Evolutionary conservation across 2,797 vertebrate species (phyloP), one percentile per base, ranked within the genome.

Genomic region (Tympanoctomys barrerae): DNA sequence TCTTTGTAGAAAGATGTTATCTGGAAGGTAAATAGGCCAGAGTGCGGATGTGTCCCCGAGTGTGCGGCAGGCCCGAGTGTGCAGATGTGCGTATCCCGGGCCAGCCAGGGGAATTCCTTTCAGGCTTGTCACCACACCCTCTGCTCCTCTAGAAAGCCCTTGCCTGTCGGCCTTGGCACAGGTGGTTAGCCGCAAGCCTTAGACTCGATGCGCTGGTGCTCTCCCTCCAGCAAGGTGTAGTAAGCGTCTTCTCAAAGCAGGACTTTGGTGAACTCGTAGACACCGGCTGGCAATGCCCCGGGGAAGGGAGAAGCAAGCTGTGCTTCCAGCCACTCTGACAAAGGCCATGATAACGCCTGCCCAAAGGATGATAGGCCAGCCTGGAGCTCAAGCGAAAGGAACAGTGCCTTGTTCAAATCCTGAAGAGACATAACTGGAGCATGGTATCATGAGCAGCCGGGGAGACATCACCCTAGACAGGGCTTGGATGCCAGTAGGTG

Each of bases 271-370:
- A 68, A 62, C 31, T n/a, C 26, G 2, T 61, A 14, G 42, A 94
- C 78, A 75, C 16, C 1, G 31, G 3, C 57, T 80, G 4, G 31
- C n/a, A 33, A 22, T 5, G 1, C 89, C 49, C 57, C 33, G 12
- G 21, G n/a, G 36, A 42, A 49, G 46, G 70, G n/a, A 62, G 49
- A 7, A 21, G n/a, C 31, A 7, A 21, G 2, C 13, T 13, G 16
- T 26, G n/a, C 42, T 13, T 2, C 11, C 3, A 21, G 0, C 26
- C 46, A 2, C 8, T 42, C 7, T 18, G 12, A 19, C 21, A 12
- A 12, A 0, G 18, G 4, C 8, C 62, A 36, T 24, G 57, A 33
- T 33, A 54, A 26, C 54, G 75, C 80, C 24, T 42, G 33, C 73
- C 83, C 14, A 68, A 57, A 81, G 59, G 61, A 62, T 16, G 22